A percentile compares a stretch with the other conserved stretches of the same genome.
Conservation (phyloP, 2,888 invertebrate genomes). For the Ephialtes manifestator region DNA sequence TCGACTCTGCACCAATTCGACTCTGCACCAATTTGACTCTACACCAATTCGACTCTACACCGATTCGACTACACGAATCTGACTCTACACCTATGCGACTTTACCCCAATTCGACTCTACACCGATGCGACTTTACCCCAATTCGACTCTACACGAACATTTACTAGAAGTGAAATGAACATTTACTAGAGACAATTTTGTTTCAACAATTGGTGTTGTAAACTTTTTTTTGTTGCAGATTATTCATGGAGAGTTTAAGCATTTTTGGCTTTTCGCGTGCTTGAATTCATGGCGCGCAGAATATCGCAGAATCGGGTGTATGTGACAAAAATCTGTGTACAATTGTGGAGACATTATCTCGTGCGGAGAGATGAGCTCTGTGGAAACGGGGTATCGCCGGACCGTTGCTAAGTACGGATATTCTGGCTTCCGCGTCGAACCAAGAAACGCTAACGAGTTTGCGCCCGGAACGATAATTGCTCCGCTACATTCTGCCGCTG, state of each 20-base stretch:
- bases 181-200: too few species aligned
- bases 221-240: not conserved
- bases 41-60: not conserved
- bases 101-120: not conserved
- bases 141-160: too few species aligned
- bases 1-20: not conserved
- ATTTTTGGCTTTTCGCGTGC: not conserved
- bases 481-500: conserved; percentile 18
- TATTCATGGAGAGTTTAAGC: not conserved
- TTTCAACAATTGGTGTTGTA: too few species aligned
- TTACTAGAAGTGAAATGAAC: too few species aligned
- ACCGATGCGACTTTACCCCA: not conserved
- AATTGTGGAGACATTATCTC: not conserved
- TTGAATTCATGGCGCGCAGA: not conserved
- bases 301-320: not conserved
- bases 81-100: not conserved
- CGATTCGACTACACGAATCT: not conserved
- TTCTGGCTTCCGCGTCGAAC: conserved; percentile 44
- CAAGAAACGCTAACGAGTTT: conserved; percentile 64
- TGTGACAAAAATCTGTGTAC: not conserved
- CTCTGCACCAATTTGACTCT: not conserved
- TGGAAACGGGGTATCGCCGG: not conserved
- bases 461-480: conserved; percentile 61
- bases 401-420: not conserved
- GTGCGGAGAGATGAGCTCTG: not conserved